A percentile compares a stretch with the other conserved stretches of the same genome.
These are phyloP conservation scores for Chloroceryle amazona DNA, from an alignment of 2,797 vertebrate genomes.

Conservation along the genomic window DNA sequence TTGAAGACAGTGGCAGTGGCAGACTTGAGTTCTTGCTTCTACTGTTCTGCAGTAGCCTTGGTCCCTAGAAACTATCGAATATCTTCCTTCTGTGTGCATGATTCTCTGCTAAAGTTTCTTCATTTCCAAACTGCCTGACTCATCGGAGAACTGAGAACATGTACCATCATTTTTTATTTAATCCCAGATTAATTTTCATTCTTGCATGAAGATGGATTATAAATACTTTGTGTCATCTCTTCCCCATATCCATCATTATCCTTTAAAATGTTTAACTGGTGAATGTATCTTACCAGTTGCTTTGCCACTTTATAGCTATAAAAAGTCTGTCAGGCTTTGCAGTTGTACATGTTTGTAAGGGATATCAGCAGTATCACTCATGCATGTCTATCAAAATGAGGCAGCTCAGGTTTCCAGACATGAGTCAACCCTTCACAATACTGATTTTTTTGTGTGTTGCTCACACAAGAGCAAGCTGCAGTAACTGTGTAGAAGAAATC, in stretches of 20 bases:
- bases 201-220: not conserved
- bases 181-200: slow-evolving; percentile 36
- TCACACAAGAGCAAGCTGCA: not conserved
- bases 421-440: slow-evolving; percentile 23
- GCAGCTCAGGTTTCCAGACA: slow-evolving; percentile 20
- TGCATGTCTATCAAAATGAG: slow-evolving; percentile 32
- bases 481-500: not conserved
- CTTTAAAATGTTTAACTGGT: slow-evolving; percentile 31
- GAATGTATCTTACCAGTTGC: slow-evolving; percentile 8
- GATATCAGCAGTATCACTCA: slow-evolving; percentile 31
- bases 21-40: not conserved
- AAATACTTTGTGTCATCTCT: not conserved
- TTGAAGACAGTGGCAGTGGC: not conserved
- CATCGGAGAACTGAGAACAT: not conserved
- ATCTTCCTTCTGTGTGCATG: not conserved
- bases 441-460: not conserved
- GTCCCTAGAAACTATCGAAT: not conserved
- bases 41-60: not conserved
- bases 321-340: slow-evolving; percentile 51
- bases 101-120: not conserved
- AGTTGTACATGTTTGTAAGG: slow-evolving; percentile 31
- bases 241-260: not conserved
- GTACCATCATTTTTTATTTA: not conserved
- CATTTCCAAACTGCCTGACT: slow-evolving; percentile 1
- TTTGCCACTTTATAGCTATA: slow-evolving; percentile 45